Evolutionary conservation across 2,113 vertebrate genomes (phyloP).

Genomic region (Equus przewalskii): DNA sequence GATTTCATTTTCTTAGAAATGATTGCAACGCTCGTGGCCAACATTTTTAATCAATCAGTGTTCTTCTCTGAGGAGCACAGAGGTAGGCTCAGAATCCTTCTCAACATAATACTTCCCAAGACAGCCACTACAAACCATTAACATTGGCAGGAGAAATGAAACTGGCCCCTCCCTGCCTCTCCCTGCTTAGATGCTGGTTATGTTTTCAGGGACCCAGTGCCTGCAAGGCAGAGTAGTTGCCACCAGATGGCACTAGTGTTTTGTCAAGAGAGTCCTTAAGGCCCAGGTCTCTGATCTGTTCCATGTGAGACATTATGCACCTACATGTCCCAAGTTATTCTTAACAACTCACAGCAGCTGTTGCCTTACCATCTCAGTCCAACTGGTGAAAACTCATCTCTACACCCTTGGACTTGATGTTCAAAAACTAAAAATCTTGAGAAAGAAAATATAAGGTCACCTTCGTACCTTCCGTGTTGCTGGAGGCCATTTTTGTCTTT

Average conservation of each 20-base stretch:
- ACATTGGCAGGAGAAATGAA: not conserved
- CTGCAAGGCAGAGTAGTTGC: not conserved
- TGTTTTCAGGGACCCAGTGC: constrained; percentile 61
- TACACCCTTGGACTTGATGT: not conserved
- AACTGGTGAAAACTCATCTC: not conserved
- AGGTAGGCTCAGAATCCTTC: not conserved
- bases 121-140: not conserved
- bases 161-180: not conserved
- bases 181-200: not conserved
- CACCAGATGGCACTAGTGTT: constrained; percentile 45
- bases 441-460: not conserved
- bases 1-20: not conserved
- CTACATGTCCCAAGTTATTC: not conserved
- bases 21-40: not conserved
- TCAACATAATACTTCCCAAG: not conserved
- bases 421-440: not conserved
- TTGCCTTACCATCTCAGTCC: not conserved
- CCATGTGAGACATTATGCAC: not conserved
- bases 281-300: not conserved
- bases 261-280: not conserved
- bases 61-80: not conserved
- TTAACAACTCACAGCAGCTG: not conserved
- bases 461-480: not conserved
- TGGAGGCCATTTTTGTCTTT: not conserved
- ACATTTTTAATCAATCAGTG: not conserved